Evolutionary conservation across 2,888 invertebrate species (phyloP), one percentile per base, ranked within the genome.

Genomic region (Galerucella nymphaeae): DNA sequence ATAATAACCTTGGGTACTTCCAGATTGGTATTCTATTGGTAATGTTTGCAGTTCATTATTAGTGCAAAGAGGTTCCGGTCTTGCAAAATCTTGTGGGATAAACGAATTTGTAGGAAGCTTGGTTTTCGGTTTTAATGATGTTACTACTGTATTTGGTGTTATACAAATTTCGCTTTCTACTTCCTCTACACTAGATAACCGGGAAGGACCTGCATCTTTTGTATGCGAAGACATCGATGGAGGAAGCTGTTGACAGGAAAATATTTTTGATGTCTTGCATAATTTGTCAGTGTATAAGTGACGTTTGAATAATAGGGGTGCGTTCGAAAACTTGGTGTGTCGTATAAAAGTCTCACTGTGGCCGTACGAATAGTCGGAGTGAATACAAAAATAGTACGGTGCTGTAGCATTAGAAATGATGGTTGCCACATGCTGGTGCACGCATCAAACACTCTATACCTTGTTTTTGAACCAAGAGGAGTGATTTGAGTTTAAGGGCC

Each of bases 31-130:
- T 58, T 58, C 58, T 13, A 58, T 58, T 4, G 23, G n/a, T 13
- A 9, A 58, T 8, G 58, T 58, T n/a, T 58, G 58, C 14, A 58
- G n/a, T 13, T 58, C 58, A n/a, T 58, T 30, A n/a, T 10, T 58
- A 4, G 30, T 58, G 3, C 58, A 58, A 5, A 58, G 13, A 23
- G 58, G 58, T n/a, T 58, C 58, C 30, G 58, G 30, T 14, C 58
- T 13, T 2, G 58, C 30, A 30, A 14, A 23, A 30, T 58, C 58
- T 58, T 30, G 23, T 1, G 11, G 30, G 14, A 58, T 58, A 2
- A 16, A 53, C 1, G 53, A 53, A 14, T 58, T 16, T 14, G 13
- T 30, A 4, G 13, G 13, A 11, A 58, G 13, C 10, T 10, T 23
- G 2, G 58, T 4, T 10, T 58, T 58, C 3, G 58, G 58, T 23